These are phyloP conservation scores for Trachops cirrhosus DNA, from an alignment of 2,797 vertebrate species.

Conservation along the genomic window DNA sequence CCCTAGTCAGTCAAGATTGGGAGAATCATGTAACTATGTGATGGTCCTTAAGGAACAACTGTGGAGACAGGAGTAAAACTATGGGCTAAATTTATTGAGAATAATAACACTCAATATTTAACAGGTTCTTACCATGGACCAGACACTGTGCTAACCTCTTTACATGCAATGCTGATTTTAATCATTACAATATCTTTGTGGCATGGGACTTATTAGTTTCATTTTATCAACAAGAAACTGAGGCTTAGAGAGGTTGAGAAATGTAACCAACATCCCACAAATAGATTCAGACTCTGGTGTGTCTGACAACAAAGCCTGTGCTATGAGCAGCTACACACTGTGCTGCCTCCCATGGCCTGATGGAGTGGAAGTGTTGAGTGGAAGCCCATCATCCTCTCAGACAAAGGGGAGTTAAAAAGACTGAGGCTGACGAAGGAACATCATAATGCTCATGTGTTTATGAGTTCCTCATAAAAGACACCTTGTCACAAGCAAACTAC, in stretches of 20 bases:
- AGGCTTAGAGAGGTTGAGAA: background rate
- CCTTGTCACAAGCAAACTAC: background rate
- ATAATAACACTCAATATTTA: background rate
- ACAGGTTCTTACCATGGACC: background rate
- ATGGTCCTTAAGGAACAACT: background rate
- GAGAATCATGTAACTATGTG: background rate
- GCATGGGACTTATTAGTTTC: background rate
- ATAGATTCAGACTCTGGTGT: background rate
- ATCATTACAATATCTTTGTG: background rate
- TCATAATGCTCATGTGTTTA: background rate
- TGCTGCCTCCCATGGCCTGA: background rate
- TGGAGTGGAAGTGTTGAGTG: background rate
- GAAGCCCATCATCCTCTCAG: background rate
- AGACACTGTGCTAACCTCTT: background rate
- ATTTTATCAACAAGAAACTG: slow-evolving; percentile 4
- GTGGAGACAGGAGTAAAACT: background rate
- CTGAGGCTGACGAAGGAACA: background rate
- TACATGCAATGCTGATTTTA: background rate
- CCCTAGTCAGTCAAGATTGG: background rate
- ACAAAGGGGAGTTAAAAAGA: background rate
- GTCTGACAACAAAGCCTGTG: background rate
- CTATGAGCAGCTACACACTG: background rate
- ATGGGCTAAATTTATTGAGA: background rate
- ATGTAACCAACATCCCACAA: background rate
- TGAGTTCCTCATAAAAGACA: background rate